These are phyloP conservation scores for Rhagoletis zephyria DNA, from an alignment of 1,140 invertebrate species.

Conservation along the genomic window DNA sequence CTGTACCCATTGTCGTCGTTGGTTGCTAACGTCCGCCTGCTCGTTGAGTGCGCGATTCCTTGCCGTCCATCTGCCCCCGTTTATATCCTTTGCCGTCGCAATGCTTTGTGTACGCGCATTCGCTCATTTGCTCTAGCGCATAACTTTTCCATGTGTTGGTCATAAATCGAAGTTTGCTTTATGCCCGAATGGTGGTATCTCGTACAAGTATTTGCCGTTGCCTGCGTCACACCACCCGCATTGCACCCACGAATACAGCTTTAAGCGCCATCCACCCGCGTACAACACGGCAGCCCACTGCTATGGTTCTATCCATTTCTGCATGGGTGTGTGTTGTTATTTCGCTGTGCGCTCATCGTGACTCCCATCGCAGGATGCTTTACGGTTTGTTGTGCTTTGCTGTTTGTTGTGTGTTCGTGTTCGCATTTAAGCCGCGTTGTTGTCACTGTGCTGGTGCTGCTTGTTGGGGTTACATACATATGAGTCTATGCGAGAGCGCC, in stretches of 20 bases:
- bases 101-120: background rate
- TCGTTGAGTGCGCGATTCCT: constrained; percentile 2
- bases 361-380: constrained; percentile 62
- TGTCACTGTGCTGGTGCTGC: background rate
- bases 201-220: constrained; percentile 3
- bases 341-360: constrained; percentile 33
- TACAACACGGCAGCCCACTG: background rate
- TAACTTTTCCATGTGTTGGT: constrained; percentile 62
- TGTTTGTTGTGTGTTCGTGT: constrained; percentile 50
- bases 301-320: constrained; percentile 55
- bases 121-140: constrained; percentile 20
- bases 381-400: constrained; percentile 72
- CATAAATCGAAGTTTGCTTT: constrained; percentile 73
- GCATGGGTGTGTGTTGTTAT: constrained; percentile 33
- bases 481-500: constrained; percentile 6
- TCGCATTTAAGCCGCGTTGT: constrained; percentile 20
- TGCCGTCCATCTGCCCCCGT: background rate
- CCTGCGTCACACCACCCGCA: background rate
- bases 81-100: constrained; percentile 51
- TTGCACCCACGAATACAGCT: background rate
- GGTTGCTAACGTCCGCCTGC: background rate
- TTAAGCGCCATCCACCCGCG: background rate
- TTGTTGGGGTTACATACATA: background rate
- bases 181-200: constrained; percentile 55
- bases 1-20: constrained; percentile 10